Percentiles rank a stretch among this genome's conserved stretches.
phyloP scores from a whole-genome alignment of 1,140 invertebrate species.

The Drosophila mauritiana region DNA sequence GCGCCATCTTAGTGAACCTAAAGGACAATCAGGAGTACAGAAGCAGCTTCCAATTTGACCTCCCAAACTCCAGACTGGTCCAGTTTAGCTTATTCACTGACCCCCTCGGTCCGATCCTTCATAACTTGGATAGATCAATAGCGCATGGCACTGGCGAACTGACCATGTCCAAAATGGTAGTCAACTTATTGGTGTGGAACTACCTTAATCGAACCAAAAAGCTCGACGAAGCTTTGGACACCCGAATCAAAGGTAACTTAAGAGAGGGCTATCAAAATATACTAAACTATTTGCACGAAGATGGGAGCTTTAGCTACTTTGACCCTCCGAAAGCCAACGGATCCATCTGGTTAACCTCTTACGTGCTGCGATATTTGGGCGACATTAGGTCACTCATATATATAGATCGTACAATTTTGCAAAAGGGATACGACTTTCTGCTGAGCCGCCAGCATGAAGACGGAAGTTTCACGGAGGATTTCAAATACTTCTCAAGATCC shows the following conservation, averaged over 20 bases:
- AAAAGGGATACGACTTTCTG: neutral
- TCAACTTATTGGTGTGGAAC: slow-evolving; percentile 1
- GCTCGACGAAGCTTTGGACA: neutral
- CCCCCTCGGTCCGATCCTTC: neutral
- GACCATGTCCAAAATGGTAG: neutral
- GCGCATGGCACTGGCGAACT: neutral
- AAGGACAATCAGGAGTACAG: neutral
- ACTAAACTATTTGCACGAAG: neutral
- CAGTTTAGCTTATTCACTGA: neutral
- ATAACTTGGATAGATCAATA: neutral
- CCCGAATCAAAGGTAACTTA: neutral
- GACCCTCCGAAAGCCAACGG: neutral
- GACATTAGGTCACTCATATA: neutral
- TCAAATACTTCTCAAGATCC: neutral
- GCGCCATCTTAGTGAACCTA: neutral
- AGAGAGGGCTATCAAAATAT: neutral
- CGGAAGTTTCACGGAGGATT: neutral
- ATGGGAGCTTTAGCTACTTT: neutral
- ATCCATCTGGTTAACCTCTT: neutral
- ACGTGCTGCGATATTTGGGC: neutral
- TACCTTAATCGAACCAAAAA: neutral
- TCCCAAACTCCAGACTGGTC: neutral
- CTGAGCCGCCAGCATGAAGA: neutral
- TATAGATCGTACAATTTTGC: neutral
- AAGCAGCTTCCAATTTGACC: neutral